A percentile compares a stretch with the other conserved stretches of the same genome.
phyloP scores from a whole-genome alignment of 2,113 vertebrate genomes.

The Megaceryle maxima region DNA sequence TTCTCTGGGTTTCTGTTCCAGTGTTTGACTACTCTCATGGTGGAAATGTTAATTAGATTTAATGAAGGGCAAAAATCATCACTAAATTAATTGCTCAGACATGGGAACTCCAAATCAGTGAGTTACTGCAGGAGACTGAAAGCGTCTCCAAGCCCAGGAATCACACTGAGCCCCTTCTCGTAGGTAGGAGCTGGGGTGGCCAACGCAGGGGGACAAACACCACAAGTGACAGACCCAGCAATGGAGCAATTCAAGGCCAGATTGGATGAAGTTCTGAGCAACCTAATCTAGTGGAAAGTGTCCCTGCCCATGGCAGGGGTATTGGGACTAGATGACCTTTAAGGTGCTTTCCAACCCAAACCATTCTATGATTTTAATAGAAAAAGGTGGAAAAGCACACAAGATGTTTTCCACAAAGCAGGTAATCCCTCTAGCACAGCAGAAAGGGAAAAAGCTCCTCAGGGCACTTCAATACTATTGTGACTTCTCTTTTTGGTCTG shows the following conservation, averaged over 20 bases:
- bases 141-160: neutral
- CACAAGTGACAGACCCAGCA: neutral
- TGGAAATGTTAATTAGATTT: neutral
- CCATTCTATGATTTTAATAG: neutral
- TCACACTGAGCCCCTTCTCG: neutral
- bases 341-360: neutral
- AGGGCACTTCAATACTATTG: rapidly evolving
- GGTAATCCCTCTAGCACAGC: neutral
- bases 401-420: neutral
- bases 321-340: neutral
- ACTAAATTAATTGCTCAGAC: neutral
- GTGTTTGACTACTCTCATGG: no score
- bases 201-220: neutral
- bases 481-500: neutral
- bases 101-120: neutral
- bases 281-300: neutral
- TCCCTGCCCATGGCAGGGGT: neutral
- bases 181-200: neutral
- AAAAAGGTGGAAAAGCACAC: neutral
- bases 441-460: rapidly evolving
- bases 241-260: neutral
- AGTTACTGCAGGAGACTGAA: neutral
- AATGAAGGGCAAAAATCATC: neutral
- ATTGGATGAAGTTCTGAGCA: neutral
- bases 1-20: neutral